A percentile compares a stretch with the other conserved stretches of the same genome.
These are phyloP conservation scores for Tribolium freemani DNA, from an alignment of 2,888 invertebrate species.

Conservation along the genomic window DNA sequence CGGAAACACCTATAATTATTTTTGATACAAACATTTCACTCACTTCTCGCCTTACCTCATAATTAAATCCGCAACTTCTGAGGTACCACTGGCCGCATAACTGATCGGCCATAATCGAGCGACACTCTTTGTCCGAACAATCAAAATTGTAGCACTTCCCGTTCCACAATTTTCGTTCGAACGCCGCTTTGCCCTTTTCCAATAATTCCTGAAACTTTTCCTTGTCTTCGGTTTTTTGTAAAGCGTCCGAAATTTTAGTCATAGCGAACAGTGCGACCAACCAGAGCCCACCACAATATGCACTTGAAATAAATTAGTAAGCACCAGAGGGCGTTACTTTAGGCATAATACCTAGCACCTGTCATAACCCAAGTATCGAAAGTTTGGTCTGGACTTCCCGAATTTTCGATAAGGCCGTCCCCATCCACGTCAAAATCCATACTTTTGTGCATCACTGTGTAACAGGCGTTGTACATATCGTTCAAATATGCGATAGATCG, in stretches of 20 bases:
- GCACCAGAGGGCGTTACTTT: no score
- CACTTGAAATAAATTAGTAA: conserved; percentile 70
- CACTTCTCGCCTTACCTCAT: conserved; percentile 69
- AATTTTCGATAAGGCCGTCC: conserved; percentile 94
- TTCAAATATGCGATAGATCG: conserved; percentile 69
- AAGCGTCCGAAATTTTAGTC: conserved; percentile 76
- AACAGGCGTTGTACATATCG: conserved; percentile 77
- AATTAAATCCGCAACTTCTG: conserved; percentile 75
- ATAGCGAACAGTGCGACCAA: conserved; percentile 82
- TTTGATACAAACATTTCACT: no score
- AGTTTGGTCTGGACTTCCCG: conserved; percentile 91
- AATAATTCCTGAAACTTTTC: conserved; percentile 75
- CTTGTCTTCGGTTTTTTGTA: conserved; percentile 75
- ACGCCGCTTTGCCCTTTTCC: conserved; percentile 76
- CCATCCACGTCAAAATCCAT: conserved; percentile 82
- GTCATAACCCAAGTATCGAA: conserved; percentile 94
- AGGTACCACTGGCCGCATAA: conserved; percentile 93
- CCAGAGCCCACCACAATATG: conserved; percentile 95
- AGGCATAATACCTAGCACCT: conserved; percentile 80
- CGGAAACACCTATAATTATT: conserved; percentile 63
- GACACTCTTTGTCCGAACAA: conserved; percentile 74
- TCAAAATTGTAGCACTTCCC: conserved; percentile 87
- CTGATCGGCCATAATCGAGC: conserved; percentile 94
- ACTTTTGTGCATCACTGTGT: conserved; percentile 76
- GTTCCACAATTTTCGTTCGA: conserved; percentile 85